These are phyloP conservation scores for Ammodytes dubius DNA, from an alignment of 2,113 vertebrate species.

Conservation along the genomic window DNA sequence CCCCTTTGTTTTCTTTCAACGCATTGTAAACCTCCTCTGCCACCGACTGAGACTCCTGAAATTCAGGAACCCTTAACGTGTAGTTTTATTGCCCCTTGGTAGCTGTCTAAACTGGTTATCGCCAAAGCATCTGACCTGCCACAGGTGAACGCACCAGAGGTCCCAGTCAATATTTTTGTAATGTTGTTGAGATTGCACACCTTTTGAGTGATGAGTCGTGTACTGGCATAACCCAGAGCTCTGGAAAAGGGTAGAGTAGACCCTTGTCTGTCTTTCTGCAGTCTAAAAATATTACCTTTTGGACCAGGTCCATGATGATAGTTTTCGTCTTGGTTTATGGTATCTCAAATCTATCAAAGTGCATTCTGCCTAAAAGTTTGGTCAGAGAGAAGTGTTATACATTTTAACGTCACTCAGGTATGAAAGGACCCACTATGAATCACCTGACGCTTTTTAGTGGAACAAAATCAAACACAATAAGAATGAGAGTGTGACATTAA, in stretches of 20 bases:
- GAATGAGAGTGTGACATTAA: background rate
- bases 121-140: background rate
- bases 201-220: background rate
- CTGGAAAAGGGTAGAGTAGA: background rate
- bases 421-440: background rate
- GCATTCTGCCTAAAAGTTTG: background rate
- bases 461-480: background rate
- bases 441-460: background rate
- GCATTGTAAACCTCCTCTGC: constrained; percentile 19
- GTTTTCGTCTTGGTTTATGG: background rate
- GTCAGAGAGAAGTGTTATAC: background rate
- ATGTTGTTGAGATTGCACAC: background rate
- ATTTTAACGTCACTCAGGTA: background rate
- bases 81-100: background rate
- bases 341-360: background rate
- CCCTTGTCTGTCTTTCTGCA: background rate
- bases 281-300: background rate
- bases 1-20: constrained; percentile 51
- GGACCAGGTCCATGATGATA: background rate
- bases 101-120: background rate
- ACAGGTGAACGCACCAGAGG: background rate
- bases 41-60: background rate
- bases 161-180: background rate
- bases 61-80: background rate
- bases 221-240: no score